These are phyloP conservation scores for Limanda limanda DNA, from an alignment of 2,113 vertebrate genomes.

Conservation along the genomic window DNA sequence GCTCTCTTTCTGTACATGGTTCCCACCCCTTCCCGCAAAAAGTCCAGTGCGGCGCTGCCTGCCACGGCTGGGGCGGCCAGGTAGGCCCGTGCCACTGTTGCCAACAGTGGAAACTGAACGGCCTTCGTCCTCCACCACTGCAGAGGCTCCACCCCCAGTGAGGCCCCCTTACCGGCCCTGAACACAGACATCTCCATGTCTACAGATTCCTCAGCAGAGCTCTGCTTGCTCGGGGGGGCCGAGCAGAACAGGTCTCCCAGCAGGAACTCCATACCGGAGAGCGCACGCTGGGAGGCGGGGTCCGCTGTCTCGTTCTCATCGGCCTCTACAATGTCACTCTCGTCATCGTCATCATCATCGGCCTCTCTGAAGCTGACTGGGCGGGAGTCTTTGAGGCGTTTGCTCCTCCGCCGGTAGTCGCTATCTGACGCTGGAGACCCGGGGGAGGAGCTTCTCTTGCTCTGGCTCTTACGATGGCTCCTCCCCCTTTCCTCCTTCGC, in stretches of 20 bases:
- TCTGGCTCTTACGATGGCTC: conserved; percentile 41
- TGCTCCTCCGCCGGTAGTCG: conserved; percentile 60
- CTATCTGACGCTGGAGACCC: conserved; percentile 53
- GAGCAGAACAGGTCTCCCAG: conserved; percentile 80
- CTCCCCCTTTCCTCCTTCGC: conserved; percentile 54
- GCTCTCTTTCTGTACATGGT: conserved; percentile 61
- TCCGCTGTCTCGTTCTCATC: conserved; percentile 41
- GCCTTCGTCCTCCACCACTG: conserved; percentile 83
- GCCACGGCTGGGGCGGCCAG: conserved; percentile 77
- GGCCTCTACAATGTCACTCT: conserved; percentile 35
- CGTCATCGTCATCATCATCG: conserved; percentile 12
- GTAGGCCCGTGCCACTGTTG: conserved; percentile 69
- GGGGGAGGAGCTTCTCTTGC: conserved; percentile 66
- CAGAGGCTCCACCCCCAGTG: conserved; percentile 78
- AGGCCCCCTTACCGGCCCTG: conserved; percentile 72
- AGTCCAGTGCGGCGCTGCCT: conserved; percentile 61
- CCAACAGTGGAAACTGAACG: conserved; percentile 78
- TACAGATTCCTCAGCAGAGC: conserved; percentile 76
- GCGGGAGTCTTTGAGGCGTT: conserved; percentile 62
- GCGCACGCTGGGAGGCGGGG: conserved; percentile 27
- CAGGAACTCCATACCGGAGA: conserved; percentile 81
- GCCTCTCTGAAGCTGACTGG: conserved; percentile 60
- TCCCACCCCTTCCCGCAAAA: conserved; percentile 49
- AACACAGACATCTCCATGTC: conserved; percentile 81
- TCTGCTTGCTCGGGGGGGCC: conserved; percentile 42